phyloP scores from a whole-genome alignment of 2,797 vertebrate genomes.

The Vipera latastei region DNA sequence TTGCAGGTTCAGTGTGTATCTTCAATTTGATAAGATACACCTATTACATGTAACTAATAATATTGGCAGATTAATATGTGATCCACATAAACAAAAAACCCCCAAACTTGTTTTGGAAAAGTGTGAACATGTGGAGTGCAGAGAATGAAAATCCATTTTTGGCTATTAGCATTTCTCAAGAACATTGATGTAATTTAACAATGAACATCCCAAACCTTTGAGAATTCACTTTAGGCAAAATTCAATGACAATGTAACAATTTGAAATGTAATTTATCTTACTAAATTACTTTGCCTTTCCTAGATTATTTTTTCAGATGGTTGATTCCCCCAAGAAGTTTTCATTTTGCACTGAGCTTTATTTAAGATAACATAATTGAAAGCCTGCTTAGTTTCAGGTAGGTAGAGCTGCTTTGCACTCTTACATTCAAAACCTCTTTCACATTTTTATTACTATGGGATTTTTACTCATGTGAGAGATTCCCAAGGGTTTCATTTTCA shows the following conservation, averaged over 20 bases:
- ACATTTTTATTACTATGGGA: slow-evolving; percentile 17
- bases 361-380: background rate
- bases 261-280: background rate
- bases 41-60: slow-evolving; percentile 41
- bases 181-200: background rate
- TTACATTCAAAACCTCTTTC: slow-evolving; percentile 21
- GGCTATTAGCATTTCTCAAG: background rate
- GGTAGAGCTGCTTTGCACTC: slow-evolving; percentile 32
- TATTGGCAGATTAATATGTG: slow-evolving; percentile 37
- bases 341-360: background rate
- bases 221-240: background rate
- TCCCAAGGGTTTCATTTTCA: slow-evolving; percentile 26
- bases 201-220: background rate
- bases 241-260: background rate
- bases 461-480: slow-evolving; percentile 32
- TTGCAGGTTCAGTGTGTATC: slow-evolving; percentile 28
- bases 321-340: background rate
- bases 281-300: background rate
- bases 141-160: background rate
- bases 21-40: slow-evolving; percentile 50
- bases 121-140: background rate
- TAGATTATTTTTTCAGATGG: background rate
- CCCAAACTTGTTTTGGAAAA: background rate
- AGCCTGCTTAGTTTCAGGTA: slow-evolving; percentile 13
- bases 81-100: background rate